phyloP scores from a whole-genome alignment of 1,140 invertebrate genomes.

The Teleogryllus occipitalis region DNA sequence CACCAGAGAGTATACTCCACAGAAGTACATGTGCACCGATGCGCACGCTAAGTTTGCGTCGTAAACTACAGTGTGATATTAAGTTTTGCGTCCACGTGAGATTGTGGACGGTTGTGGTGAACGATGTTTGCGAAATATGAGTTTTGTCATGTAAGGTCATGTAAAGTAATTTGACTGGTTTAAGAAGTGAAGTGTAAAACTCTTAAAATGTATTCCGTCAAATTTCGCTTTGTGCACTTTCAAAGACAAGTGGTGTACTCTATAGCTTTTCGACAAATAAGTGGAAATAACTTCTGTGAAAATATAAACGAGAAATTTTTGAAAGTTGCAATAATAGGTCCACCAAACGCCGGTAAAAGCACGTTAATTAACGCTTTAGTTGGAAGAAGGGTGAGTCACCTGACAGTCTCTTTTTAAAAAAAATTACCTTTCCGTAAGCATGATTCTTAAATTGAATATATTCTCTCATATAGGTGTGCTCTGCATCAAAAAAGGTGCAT shows the following conservation, averaged over 20 bases:
- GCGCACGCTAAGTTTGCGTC: too few species aligned
- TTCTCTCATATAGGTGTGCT: constrained; percentile 59
- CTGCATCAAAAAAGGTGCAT: constrained; percentile 81
- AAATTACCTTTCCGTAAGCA: not conserved
- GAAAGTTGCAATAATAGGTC: constrained; percentile 79
- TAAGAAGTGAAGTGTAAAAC: too few species aligned
- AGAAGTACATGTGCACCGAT: too few species aligned
- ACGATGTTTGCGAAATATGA: too few species aligned
- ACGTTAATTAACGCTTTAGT: constrained; percentile 83
- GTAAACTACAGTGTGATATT: too few species aligned
- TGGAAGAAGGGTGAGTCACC: constrained; percentile 56
- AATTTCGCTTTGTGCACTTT: not conserved
- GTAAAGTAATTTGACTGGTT: too few species aligned
- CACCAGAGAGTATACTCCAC: too few species aligned
- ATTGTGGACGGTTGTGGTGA: too few species aligned
- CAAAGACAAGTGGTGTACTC: not conserved
- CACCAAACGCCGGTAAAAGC: constrained; percentile 91
- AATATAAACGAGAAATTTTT: constrained; percentile 37
- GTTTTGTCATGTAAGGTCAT: too few species aligned
- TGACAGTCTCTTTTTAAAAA: not conserved
- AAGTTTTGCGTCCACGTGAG: too few species aligned
- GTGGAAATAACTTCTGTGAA: not conserved
- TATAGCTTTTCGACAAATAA: not conserved
- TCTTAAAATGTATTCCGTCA: too few species aligned
- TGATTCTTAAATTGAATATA: not conserved